These are phyloP conservation scores for Craniophora ligustri DNA, from an alignment of 2,888 invertebrate species.

Conservation along the genomic window DNA sequence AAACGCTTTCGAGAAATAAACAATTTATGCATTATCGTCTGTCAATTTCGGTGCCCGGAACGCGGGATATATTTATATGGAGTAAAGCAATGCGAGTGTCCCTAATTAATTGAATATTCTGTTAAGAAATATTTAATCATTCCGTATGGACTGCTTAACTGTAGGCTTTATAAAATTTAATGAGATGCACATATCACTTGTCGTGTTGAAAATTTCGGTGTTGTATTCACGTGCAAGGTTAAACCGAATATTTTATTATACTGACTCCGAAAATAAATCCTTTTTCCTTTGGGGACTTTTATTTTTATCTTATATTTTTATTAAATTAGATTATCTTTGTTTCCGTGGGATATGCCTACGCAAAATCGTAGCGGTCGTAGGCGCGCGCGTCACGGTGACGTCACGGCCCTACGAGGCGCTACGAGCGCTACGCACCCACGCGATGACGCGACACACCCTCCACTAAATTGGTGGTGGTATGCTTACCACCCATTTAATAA, in stretches of 20 bases:
- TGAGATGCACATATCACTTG: constrained; percentile 22
- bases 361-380: constrained; percentile 64
- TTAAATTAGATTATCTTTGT: constrained; percentile 19
- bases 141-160: constrained; percentile 24
- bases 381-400: constrained; percentile 64
- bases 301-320: no score
- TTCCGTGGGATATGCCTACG: constrained; percentile 54
- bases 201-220: constrained; percentile 4
- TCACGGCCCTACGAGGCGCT: constrained; percentile 70
- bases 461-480: constrained; percentile 6
- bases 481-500: constrained; percentile 13
- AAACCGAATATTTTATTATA: no score
- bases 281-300: no score
- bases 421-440: constrained; percentile 61
- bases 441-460: constrained; percentile 41
- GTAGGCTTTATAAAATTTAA: constrained; percentile 26
- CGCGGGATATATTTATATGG: constrained; percentile 55
- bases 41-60: constrained; percentile 66
- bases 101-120: constrained; percentile 46
- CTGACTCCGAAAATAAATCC: no score
- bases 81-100: constrained; percentile 32
- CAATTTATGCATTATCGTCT: constrained; percentile 75
- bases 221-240: constrained; percentile 15
- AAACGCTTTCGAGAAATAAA: constrained; percentile 78
- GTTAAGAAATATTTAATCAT: constrained; percentile 44